These are phyloP conservation scores for Protaetia brevitarsis DNA, from an alignment of 1,140 invertebrate species.

Conservation along the genomic window DNA sequence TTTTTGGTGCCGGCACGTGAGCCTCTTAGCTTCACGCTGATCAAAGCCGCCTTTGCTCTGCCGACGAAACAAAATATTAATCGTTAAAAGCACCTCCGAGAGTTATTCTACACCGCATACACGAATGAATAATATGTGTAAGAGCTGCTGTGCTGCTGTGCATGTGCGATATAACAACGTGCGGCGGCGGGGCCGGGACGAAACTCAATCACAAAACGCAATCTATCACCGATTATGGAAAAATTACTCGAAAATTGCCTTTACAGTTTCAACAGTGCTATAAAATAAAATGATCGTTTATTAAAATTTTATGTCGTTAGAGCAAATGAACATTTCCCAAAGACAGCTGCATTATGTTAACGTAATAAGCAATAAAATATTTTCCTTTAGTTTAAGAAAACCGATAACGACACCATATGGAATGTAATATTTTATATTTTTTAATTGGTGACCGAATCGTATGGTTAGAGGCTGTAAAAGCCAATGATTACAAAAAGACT, in stretches of 20 bases:
- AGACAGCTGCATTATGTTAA: background rate
- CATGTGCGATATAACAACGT: background rate
- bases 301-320: constrained; percentile 1
- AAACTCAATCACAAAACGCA: constrained; percentile 5
- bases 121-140: constrained; percentile 11
- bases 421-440: background rate
- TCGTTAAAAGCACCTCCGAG: constrained; percentile 35
- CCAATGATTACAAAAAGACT: no score
- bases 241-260: constrained; percentile 4
- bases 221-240: background rate
- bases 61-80: constrained; percentile 46
- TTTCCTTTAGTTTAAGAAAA: background rate
- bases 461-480: no score
- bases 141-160: background rate
- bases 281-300: constrained; percentile 1
- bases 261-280: constrained; percentile 4
- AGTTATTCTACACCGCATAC: constrained; percentile 30
- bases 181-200: background rate
- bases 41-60: constrained; percentile 40
- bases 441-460: no score
- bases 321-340: background rate
- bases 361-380: constrained; percentile 4
- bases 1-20: constrained; percentile 45
- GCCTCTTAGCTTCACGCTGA: constrained; percentile 43
- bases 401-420: background rate